Conservation (phyloP, 2,888 invertebrate genomes). For the Invenusta paracnida region DNA sequence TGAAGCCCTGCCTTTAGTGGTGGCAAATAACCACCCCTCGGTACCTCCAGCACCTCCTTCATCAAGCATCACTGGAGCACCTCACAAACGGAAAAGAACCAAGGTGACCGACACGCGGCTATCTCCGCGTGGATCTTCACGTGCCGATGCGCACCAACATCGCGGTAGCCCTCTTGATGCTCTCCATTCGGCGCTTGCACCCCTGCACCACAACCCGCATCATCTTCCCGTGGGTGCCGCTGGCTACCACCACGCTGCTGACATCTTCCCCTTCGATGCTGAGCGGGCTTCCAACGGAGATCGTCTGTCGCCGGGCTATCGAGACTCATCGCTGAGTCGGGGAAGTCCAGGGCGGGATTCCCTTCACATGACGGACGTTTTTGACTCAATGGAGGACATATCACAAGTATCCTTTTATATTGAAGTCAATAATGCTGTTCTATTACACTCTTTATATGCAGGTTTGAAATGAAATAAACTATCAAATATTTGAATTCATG, state of each 20-base stretch:
- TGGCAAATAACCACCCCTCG: too few relatives aligned
- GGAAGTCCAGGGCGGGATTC: background rate
- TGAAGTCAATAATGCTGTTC: too few relatives aligned
- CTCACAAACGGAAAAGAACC: conserved; percentile 91
- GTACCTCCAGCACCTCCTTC: too few relatives aligned
- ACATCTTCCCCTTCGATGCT: too few relatives aligned
- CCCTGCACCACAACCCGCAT: too few relatives aligned
- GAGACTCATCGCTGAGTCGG: conserved; percentile 10
- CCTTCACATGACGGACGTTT: background rate
- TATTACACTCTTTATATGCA: too few relatives aligned
- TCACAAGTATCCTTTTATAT: conserved; percentile 12
- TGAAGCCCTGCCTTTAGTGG: conserved; percentile 86
- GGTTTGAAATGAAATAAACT: too few relatives aligned
- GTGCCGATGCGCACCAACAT: too few relatives aligned
- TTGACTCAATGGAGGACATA: background rate
- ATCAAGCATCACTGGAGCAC: conserved; percentile 65
- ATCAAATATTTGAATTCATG: too few relatives aligned
- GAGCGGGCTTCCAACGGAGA: background rate
- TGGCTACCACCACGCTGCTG: too few relatives aligned
- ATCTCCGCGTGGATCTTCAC: background rate
- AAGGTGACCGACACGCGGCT: conserved; percentile 70
- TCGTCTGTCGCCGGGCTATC: conserved; percentile 4
- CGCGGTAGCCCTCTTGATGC: too few relatives aligned
- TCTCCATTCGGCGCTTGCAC: too few relatives aligned
- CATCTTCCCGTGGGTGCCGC: background rate